phyloP scores from a whole-genome alignment of 1,140 invertebrate species.

The Stegodyphus dumicola region DNA sequence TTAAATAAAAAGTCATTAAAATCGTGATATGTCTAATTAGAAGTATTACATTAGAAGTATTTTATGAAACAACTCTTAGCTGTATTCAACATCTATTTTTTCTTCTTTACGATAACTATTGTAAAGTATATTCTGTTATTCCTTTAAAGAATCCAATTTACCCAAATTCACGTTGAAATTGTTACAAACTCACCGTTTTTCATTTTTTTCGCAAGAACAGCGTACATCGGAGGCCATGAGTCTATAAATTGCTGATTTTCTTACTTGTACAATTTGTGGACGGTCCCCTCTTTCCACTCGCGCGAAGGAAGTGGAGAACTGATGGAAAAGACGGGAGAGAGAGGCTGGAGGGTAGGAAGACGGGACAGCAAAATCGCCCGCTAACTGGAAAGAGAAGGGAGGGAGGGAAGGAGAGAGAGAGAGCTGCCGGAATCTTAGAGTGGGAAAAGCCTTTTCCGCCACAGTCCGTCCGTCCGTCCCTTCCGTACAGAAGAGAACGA shows the following conservation, averaged over 20 bases:
- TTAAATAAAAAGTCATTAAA: too few species aligned
- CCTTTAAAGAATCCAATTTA: too few species aligned
- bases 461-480: constrained; percentile 45
- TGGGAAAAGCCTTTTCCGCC: constrained; percentile 49
- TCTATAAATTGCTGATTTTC: neutral
- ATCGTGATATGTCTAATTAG: too few species aligned
- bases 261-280: neutral
- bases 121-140: too few species aligned
- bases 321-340: constrained; percentile 29
- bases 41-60: too few species aligned
- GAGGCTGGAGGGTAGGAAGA: neutral
- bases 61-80: too few species aligned
- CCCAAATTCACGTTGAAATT: too few species aligned
- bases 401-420: neutral
- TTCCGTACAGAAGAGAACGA: neutral
- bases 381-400: constrained; percentile 44
- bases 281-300: constrained; percentile 33
- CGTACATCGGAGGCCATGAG: too few species aligned
- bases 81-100: too few species aligned
- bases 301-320: constrained; percentile 56
- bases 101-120: too few species aligned
- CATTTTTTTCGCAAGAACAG: too few species aligned
- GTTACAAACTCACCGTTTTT: too few species aligned
- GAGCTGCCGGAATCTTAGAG: constrained; percentile 25
- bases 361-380: constrained; percentile 45